Evolutionary conservation across 1,140 invertebrate species (phyloP).

Genomic region (Hylaeus volcanicus): DNA sequence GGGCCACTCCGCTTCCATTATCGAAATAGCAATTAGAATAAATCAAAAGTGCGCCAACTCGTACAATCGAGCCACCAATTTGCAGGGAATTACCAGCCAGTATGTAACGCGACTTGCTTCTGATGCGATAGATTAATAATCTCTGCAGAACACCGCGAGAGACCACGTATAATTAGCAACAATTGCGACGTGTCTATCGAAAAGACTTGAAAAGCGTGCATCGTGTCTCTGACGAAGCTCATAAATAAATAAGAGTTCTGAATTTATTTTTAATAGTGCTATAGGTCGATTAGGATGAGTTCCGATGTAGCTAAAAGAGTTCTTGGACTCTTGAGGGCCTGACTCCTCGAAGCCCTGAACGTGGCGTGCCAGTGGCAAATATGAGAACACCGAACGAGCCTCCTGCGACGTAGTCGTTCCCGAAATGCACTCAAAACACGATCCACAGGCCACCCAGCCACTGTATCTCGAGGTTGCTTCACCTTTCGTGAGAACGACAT

Average conservation of each 20-base stretch:
- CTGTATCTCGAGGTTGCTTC: conserved; percentile 17
- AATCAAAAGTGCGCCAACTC: conserved; percentile 76
- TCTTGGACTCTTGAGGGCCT: too few relatives aligned
- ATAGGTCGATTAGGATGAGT: too few relatives aligned
- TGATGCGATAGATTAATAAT: conserved; percentile 27
- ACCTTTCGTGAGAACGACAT: conserved; percentile 31
- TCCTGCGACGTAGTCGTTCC: conserved; percentile 5
- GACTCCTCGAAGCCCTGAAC: background rate
- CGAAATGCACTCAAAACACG: conserved; percentile 31
- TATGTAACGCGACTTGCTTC: conserved; percentile 46
- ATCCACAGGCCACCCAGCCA: background rate
- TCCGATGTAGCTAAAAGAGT: too few relatives aligned
- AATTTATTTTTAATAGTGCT: too few relatives aligned
- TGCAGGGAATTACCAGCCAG: conserved; percentile 63
- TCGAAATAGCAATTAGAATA: conserved; percentile 81
- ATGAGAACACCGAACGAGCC: conserved; percentile 1
- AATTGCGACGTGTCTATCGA: background rate
- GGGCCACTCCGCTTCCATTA: conserved; percentile 70
- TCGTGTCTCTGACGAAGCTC: too few relatives aligned
- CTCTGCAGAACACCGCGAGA: background rate
- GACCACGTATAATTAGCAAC: background rate
- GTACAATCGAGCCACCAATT: conserved; percentile 69
- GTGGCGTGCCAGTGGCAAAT: background rate
- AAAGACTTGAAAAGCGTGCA: too few relatives aligned
- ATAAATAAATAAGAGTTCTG: too few relatives aligned